Evolutionary conservation across 1,140 invertebrate genomes (phyloP), one percentile per base, ranked within the genome.

Genomic region (Magallana angulata): DNA sequence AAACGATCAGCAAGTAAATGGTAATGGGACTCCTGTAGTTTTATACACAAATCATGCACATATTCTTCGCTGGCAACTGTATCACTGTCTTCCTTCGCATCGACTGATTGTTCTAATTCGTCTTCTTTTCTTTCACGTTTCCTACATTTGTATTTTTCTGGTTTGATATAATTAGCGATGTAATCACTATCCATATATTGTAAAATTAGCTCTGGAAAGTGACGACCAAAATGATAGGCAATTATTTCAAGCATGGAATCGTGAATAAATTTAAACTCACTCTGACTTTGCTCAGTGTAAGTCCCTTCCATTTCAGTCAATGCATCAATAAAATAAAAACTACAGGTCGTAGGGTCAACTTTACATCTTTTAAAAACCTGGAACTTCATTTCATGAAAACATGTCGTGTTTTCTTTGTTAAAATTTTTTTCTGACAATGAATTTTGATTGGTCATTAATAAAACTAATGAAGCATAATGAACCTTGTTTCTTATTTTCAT

Each of bases 101-200:
- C 14, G n/a, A 16, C 60, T 62, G 60, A 4, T 16, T 62, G 59
- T 1, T 9, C 11, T 16, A 62, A 0, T 62, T 12, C n/a, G 0
- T 62, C 60, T n/a, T 62, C 60, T 6, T 24, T 0, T 24, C 60
- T 62, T n/a, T 62, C n/a, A n/a, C n/a, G n/a, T 62, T 62, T 62
- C 1, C 3, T 62, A 16, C 14, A 14, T n/a, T 62, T n/a, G n/a
- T 12, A 16, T 62, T 62, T 62, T 1, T n/a, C 14, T 62, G n/a
- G 14, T 62, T 62, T 62, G 14, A 62, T n/a, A 6, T 62, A 16
- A 12, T 62, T 62, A 62, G 60, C 60, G n/a, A 62, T 62, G n/a
- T 62, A 62, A 62, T n/a, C n/a, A 62, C 60, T 62, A 16, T n/a
- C n/a, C 60, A 62, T 62, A 16, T 62, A 62, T n/a, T 62, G 60